A percentile compares a stretch with the other conserved stretches of the same genome.
Evolutionary conservation across 2,888 invertebrate genomes (phyloP).

Genomic region (Eupsilia transversa): DNA sequence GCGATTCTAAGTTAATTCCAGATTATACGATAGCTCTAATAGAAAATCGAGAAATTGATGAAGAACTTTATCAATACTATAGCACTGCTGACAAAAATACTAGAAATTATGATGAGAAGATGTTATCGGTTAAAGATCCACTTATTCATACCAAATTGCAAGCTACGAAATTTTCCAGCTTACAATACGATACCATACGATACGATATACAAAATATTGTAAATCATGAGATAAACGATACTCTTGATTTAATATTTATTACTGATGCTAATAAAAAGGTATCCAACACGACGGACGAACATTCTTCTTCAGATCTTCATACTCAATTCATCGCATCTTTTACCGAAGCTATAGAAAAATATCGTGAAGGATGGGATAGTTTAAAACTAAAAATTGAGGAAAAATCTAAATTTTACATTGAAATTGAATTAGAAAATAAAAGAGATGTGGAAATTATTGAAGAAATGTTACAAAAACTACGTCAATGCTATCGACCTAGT

Average conservation of each 20-base stretch:
- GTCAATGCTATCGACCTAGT: constrained; percentile 78
- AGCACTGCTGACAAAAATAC: constrained; percentile 74
- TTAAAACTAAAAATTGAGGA: constrained; percentile 86
- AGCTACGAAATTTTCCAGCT: constrained; percentile 58
- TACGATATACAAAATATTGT: constrained; percentile 73
- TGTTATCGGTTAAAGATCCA: constrained; percentile 77
- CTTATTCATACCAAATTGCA: constrained; percentile 78
- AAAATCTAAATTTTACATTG: constrained; percentile 78
- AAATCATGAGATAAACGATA: constrained; percentile 66
- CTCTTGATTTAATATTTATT: constrained; percentile 52
- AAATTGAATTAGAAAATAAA: constrained; percentile 87
- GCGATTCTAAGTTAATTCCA: constrained; percentile 84
- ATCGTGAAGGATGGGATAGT: constrained; percentile 82
- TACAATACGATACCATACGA: constrained; percentile 38
- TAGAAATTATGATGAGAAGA: constrained; percentile 79
- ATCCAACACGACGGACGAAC: constrained; percentile 53
- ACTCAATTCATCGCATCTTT: constrained; percentile 68
- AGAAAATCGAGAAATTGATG: constrained; percentile 86
- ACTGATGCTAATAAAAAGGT: constrained; percentile 25
- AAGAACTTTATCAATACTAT: constrained; percentile 79
- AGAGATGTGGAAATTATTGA: constrained; percentile 81
- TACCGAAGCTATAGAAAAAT: constrained; percentile 78
- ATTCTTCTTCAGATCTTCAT: constrained; percentile 48
- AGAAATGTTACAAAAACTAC: constrained; percentile 80
- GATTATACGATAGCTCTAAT: constrained; percentile 90